Base-by-base conservation (phyloP, 2,888 invertebrate genomes). In the Chydorus sphaericus region DNA sequence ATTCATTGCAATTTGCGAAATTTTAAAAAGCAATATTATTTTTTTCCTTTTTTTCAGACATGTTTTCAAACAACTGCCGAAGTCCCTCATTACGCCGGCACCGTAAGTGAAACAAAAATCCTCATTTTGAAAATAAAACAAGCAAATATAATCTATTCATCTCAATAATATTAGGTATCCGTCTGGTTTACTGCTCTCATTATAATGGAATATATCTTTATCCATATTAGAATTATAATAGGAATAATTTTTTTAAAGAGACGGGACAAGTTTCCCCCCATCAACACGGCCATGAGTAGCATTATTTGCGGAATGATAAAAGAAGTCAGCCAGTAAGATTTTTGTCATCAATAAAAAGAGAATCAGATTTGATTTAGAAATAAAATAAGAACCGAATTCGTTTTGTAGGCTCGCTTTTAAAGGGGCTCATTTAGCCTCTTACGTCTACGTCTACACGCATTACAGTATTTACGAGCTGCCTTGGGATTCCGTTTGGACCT, bases 221-320 rank as follows among this genome's bases (percentile, higher is more conserved):
- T 83, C 31, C 76, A 76, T 68, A 63, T n/a, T n/a, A n/a, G n/a
- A n/a, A n/a, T n/a, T n/a, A n/a, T n/a, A n/a, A n/a, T n/a, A n/a
- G n/a, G n/a, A n/a, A n/a, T n/a, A n/a, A n/a, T n/a, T n/a, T n/a
- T n/a, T n/a, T n/a, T n/a, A n/a, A n/a, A n/a, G n/a, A n/a, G 78
- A 55, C 77, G 81, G 64, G 81, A 77, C 36, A 77, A 76, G 10
- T 73, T 75, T 0, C 78, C 82, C 59, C 76, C 86, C 60, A 66
- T 85, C 38, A 87, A 86, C 66, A 86, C 88, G 66, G 81, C 83
- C 23, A 73, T 88, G 57, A 83, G 83, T 8, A 86, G 87, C 58
- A 68, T 87, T 58, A 81, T 83, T 5, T 81, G 83, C 63, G 85
- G 83, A 62, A 68, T 85, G 23, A 72, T 84, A 38, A 80, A 82